Evolutionary conservation across 2,888 invertebrate genomes (phyloP).

Genomic region (Ecdyonurus torrentis): DNA sequence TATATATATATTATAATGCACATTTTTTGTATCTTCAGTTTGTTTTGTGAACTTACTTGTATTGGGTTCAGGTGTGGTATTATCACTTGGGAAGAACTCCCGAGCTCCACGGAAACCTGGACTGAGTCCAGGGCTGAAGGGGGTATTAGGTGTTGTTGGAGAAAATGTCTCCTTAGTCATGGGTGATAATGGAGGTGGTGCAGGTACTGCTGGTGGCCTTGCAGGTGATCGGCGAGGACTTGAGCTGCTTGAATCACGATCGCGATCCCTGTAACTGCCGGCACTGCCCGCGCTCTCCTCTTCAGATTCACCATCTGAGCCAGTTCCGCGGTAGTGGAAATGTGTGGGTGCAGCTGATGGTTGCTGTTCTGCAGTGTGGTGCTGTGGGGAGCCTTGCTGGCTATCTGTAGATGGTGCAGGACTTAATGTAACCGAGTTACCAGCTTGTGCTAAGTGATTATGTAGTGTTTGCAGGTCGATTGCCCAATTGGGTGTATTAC

Average conservation of each 20-base stretch:
- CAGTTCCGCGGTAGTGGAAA: background rate
- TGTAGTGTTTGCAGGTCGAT: background rate
- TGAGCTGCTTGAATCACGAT: background rate
- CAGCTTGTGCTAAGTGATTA: conserved; percentile 16
- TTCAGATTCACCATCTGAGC: background rate
- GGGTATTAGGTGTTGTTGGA: conserved; percentile 14
- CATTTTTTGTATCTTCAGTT: background rate
- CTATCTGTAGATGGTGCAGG: conserved; percentile 83
- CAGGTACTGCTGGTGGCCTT: conserved; percentile 31
- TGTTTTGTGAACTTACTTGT: conserved; percentile 49
- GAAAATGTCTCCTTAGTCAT: conserved; percentile 18
- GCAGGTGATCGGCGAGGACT: background rate
- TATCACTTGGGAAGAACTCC: conserved; percentile 62
- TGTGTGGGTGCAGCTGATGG: background rate
- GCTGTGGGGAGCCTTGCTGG: conserved; percentile 69
- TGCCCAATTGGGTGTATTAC: background rate
- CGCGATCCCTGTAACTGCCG: background rate
- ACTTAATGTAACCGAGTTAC: conserved; percentile 75
- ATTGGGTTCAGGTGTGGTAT: conserved; percentile 56
- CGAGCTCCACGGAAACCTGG: conserved; percentile 26
- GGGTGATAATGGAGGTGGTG: conserved; percentile 26
- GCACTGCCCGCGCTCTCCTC: background rate
- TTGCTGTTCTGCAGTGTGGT: conserved; percentile 20
- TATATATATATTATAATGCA: background rate
- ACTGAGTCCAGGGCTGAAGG: conserved; percentile 25